Evolutionary conservation across 2,113 vertebrate species (phyloP), one percentile per base, ranked within the genome.

Genomic region (Eulemur rufifrons): DNA sequence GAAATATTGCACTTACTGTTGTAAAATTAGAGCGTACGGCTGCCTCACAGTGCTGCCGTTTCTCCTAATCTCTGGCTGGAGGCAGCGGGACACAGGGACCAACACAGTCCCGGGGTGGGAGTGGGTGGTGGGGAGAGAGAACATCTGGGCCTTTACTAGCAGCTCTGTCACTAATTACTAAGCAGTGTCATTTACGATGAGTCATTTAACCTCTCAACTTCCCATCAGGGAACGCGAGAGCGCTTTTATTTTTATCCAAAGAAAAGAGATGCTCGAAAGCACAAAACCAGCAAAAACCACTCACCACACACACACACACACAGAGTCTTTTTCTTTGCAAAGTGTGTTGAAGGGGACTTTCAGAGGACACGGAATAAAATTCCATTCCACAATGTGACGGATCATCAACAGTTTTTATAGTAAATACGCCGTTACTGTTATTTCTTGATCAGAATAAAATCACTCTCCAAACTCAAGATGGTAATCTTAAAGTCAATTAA

Each of bases 121-220:
- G 54, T 52, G 83, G 84, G 80, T 37, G 42, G 93, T 71, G 32
- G 80, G 83, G 39, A 81, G 82, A 39, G 12, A 92, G 68, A 80
- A 83, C 32, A 63, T 29, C 20, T 47, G 54, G 52, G 42, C 37
- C 68, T 89, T 66, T 64, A 59, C 74, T 54, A 39, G 66, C 74
- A 80, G 42, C 56, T 95, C 56, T 90, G 84, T 78, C 32, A 85
- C 84, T 95, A 84, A 94, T 91, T 84, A 93, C 61, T 61, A 93
- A 52, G 54, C 29, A 74, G 66, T 54, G 54, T 87, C 91, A 73
- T 20, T 61, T 50, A 78, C 78, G 47, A 29, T 86, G 82, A 97
- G 82, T 96, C 93, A 96, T 50, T 86, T 94, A 87, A 92, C 78
- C 50, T 64, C 89, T 95, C 52, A 81, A 81, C n/a, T 87, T 80